Conservation (phyloP, 2,888 invertebrate species). For the Cryptus viduatorius region DNA sequence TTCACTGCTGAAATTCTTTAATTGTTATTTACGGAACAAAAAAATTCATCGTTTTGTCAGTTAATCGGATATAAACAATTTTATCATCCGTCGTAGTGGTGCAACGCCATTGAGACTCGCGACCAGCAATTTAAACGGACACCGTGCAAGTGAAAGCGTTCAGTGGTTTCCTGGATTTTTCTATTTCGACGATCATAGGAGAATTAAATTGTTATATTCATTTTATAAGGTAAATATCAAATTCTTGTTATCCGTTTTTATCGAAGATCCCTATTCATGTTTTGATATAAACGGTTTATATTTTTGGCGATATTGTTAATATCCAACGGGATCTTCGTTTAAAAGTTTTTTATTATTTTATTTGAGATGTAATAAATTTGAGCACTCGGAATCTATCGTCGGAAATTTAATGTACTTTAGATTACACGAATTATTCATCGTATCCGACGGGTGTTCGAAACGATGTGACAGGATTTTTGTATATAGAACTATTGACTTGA, state of each 20-base stretch:
- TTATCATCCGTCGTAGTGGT: slow-evolving; percentile 21
- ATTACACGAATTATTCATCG: slow-evolving; percentile 22
- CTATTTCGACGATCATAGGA: slow-evolving; percentile 29
- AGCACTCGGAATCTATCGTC: slow-evolving; percentile 57
- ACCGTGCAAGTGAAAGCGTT: slow-evolving; percentile 55
- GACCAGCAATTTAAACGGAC: not conserved
- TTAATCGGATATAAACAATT: not conserved
- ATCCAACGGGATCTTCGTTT: not conserved
- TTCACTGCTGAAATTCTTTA: not conserved
- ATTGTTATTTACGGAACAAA: not conserved
- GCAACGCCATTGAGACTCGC: slow-evolving; percentile 13
- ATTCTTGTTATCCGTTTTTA: not conserved
- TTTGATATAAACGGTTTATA: not conserved
- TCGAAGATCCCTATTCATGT: not conserved
- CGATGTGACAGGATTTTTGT: slow-evolving; percentile 11
- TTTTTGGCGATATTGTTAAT: not conserved
- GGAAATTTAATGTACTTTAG: not conserved
- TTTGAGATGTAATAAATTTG: slow-evolving; percentile 27
- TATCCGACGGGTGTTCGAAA: slow-evolving; percentile 16
- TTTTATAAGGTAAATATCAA: slow-evolving; percentile 52
- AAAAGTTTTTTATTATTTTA: not conserved
- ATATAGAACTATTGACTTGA: too few relatives aligned
- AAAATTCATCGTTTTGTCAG: not conserved
- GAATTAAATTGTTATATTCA: slow-evolving; percentile 4
- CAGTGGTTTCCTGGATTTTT: slow-evolving; percentile 40